Conservation (phyloP, 1,140 invertebrate genomes). For the Ceratosolen solmsi region DNA sequence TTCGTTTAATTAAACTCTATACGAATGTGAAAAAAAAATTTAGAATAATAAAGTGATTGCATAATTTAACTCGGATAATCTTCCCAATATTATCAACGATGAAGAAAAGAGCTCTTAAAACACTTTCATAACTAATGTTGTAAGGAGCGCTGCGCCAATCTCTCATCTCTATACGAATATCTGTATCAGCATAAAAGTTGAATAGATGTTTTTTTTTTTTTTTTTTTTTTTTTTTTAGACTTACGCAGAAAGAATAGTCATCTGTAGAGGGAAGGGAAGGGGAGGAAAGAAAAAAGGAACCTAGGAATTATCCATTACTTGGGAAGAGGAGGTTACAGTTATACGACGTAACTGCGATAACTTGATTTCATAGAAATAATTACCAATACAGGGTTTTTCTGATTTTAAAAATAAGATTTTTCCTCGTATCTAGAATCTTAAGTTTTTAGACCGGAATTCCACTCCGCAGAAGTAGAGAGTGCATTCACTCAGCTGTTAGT, state of each 20-base stretch:
- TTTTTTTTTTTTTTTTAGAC: too few relatives aligned
- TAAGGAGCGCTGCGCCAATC: not conserved
- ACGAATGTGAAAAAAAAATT: not conserved
- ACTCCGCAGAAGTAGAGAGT: not conserved
- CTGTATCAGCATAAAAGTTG: not conserved
- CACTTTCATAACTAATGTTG: too few relatives aligned
- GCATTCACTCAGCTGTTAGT: too few relatives aligned
- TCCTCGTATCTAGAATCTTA: not conserved
- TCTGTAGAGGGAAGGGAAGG: not conserved
- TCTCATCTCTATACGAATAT: not conserved
- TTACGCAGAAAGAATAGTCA: too few relatives aligned
- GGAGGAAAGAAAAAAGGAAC: not conserved
- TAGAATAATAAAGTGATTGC: not conserved
- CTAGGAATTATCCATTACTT: not conserved
- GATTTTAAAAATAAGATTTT: conserved; percentile 5
- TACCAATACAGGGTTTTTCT: not conserved
- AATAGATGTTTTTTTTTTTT: too few relatives aligned
- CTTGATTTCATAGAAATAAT: conserved; percentile 11
- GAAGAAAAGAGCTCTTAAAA: not conserved
- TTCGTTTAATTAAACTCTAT: not conserved
- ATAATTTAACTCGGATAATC: conserved; percentile 4
- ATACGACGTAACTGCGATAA: not conserved
- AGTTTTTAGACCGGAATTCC: conserved; percentile 11
- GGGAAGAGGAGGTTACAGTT: not conserved
- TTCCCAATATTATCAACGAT: not conserved